Evolutionary conservation across 2,888 invertebrate genomes (phyloP).

Genomic region (Troides aeacus): DNA sequence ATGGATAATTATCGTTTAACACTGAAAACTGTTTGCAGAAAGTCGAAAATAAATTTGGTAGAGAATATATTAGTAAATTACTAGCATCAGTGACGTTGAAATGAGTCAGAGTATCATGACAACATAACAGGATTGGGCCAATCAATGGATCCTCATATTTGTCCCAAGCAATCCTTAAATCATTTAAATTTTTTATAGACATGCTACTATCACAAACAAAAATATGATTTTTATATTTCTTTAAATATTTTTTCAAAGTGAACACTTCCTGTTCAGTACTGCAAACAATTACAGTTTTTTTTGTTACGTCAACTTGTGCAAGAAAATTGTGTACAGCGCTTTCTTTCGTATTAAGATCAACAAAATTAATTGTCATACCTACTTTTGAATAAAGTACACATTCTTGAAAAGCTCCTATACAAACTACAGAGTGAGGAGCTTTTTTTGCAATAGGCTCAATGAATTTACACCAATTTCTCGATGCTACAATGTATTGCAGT

Average conservation of each 20-base stretch:
- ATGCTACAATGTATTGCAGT: slow-evolving; percentile 81
- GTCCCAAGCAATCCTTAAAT: slow-evolving; percentile 58
- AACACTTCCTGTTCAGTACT: slow-evolving; percentile 78
- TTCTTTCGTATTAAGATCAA: slow-evolving; percentile 65
- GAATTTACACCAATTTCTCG: slow-evolving; percentile 82
- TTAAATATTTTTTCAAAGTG: slow-evolving; percentile 50
- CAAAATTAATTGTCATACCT: slow-evolving; percentile 58
- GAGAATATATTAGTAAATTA: slow-evolving; percentile 85
- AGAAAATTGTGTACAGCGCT: slow-evolving; percentile 71
- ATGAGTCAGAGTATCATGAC: slow-evolving; percentile 83
- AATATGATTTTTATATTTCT: slow-evolving; percentile 44
- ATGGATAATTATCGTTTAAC: slow-evolving; percentile 81
- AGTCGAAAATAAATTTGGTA: slow-evolving; percentile 82
- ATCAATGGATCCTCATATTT: slow-evolving; percentile 60
- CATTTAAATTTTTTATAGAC: slow-evolving; percentile 63
- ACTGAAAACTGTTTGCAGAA: slow-evolving; percentile 86
- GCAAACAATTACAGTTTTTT: slow-evolving; percentile 83
- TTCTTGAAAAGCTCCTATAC: slow-evolving; percentile 86
- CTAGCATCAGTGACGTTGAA: slow-evolving; percentile 83
- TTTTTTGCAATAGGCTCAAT: slow-evolving; percentile 78
- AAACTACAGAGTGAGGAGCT: slow-evolving; percentile 81
- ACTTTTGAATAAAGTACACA: slow-evolving; percentile 85
- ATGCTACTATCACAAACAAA: slow-evolving; percentile 58
- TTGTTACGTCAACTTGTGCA: slow-evolving; percentile 58
- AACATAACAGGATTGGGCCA: slow-evolving; percentile 82